Percentiles rank a stretch among this genome's conserved stretches.
phyloP scores from a whole-genome alignment of 2,797 vertebrate species.

The Intellagama lesueurii region DNA sequence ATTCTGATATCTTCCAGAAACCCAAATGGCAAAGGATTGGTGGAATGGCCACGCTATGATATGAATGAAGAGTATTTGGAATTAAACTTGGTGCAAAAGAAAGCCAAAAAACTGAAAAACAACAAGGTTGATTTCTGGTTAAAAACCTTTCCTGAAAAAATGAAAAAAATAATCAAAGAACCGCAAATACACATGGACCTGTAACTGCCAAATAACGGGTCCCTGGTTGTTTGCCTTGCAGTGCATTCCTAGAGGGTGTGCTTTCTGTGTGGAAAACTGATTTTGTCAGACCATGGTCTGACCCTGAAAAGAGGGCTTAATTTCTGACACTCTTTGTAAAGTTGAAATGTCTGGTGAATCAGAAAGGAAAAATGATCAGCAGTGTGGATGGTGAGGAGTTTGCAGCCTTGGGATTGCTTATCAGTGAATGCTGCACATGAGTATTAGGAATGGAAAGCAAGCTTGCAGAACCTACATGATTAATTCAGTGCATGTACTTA shows the following conservation, averaged over 20 bases:
- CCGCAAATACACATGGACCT: background rate
- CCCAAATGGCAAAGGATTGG: conserved; percentile 74
- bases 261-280: background rate
- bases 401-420: too few relatives aligned
- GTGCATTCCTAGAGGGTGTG: too few relatives aligned
- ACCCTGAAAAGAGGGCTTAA: background rate
- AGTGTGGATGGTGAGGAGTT: too few relatives aligned
- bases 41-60: conserved; percentile 77
- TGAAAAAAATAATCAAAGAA: conserved; percentile 29
- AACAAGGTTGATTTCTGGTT: conserved; percentile 73
- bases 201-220: background rate
- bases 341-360: background rate
- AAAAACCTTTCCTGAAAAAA: conserved; percentile 72
- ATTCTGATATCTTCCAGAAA: conserved; percentile 68
- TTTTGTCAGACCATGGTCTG: background rate
- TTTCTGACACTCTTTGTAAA: background rate
- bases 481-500: too few relatives aligned
- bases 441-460: too few relatives aligned
- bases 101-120: conserved; percentile 73
- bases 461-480: too few relatives aligned
- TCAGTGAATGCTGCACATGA: too few relatives aligned
- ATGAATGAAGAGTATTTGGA: conserved; percentile 79
- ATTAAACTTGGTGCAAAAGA: conserved; percentile 70
- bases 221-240: background rate
- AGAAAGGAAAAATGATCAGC: too few relatives aligned